Evolutionary conservation across 2,888 invertebrate species (phyloP).

Genomic region (Slavum lentiscoides): DNA sequence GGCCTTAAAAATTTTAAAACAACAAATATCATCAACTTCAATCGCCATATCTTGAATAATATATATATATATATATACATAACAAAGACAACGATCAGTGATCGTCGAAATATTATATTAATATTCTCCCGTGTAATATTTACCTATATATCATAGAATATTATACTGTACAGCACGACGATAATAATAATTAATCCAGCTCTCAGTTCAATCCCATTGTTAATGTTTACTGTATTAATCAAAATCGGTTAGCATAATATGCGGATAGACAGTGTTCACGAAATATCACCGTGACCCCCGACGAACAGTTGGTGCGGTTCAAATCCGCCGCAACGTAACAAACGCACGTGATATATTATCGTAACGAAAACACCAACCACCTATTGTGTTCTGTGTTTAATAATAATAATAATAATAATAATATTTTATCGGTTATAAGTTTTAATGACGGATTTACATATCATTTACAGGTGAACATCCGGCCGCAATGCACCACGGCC

Average conservation of each 20-base stretch:
- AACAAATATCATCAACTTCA: no score
- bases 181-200: background rate
- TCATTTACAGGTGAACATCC: conserved; percentile 57
- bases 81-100: no score
- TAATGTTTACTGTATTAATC: conserved; percentile 26
- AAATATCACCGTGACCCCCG: conserved; percentile 1
- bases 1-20: no score
- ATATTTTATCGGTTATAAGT: no score
- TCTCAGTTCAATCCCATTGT: conserved; percentile 12
- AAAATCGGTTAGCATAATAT: background rate
- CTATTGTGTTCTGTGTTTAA: background rate
- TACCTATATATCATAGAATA: no score
- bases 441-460: background rate
- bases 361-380: background rate
- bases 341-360: conserved; percentile 9
- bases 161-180: no score
- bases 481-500: conserved; percentile 58
- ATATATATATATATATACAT: no score
- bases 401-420: no score
- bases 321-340: background rate
- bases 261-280: background rate
- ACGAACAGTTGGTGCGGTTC: conserved; percentile 16
- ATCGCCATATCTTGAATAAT: no score
- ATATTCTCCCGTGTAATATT: no score
- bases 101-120: conserved; percentile 1